Conservation (phyloP, 2,113 vertebrate species). For the Raphicerus campestris region DNA sequence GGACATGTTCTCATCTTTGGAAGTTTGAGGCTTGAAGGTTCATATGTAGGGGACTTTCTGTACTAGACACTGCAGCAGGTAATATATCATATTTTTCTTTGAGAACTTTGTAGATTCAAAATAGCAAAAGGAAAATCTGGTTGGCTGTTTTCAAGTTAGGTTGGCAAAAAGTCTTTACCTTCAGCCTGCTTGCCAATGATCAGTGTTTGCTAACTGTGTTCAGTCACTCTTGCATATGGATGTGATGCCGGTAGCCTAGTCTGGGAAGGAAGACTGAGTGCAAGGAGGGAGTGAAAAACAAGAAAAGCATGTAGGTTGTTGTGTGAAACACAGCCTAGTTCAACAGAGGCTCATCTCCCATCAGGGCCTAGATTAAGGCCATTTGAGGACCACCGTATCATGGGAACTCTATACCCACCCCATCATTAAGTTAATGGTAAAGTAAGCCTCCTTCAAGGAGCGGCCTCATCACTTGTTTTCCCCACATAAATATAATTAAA, state of each 20-base stretch:
- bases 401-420: background rate
- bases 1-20: background rate
- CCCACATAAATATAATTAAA: constrained; percentile 81
- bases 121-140: background rate
- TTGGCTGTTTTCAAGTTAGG: background rate
- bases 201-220: fast-evolving
- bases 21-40: background rate
- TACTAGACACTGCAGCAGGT: background rate
- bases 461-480: constrained; percentile 76
- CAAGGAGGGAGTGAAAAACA: background rate
- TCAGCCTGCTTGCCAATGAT: background rate
- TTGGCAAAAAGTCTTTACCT: background rate
- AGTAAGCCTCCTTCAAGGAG: constrained; percentile 68
- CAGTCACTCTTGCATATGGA: too few relatives aligned
- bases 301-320: fast-evolving
- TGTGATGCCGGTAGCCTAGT: background rate
- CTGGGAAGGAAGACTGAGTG: background rate
- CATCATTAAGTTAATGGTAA: background rate
- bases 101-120: background rate
- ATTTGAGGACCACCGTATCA: background rate
- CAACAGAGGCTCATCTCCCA: background rate
- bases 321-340: background rate
- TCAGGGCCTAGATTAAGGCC: background rate
- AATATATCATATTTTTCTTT: background rate
- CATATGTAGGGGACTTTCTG: background rate